A percentile compares a stretch with the other conserved stretches of the same genome.
These are phyloP conservation scores for Columba livia DNA, from an alignment of 2,113 vertebrate genomes.

Conservation along the genomic window DNA sequence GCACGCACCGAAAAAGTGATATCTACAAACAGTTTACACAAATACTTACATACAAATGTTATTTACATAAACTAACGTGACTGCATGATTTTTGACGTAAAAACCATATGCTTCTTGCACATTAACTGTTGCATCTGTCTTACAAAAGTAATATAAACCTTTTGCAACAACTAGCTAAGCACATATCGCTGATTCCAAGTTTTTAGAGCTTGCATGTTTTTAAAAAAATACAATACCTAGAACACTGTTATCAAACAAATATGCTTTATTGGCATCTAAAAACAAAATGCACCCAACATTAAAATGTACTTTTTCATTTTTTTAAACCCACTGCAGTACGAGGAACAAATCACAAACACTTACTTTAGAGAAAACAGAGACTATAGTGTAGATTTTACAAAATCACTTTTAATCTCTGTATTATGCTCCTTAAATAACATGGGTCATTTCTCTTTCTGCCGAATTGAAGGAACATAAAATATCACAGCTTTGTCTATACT, in stretches of 20 bases:
- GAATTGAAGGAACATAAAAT: constrained; percentile 76
- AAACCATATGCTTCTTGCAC: constrained; percentile 68
- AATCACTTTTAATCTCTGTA: constrained; percentile 82
- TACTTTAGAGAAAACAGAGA: constrained; percentile 94
- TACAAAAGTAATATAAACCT: constrained; percentile 70
- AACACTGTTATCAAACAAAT: constrained; percentile 96
- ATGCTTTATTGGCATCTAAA: constrained; percentile 99
- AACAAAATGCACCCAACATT: constrained; percentile 96
- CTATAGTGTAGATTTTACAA: constrained; percentile 86
- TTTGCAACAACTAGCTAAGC: constrained; percentile 70
- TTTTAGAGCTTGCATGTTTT: constrained; percentile 76
- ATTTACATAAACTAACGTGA: constrained; percentile 67
- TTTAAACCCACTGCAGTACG: constrained; percentile 88
- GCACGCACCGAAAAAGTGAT: constrained; percentile 66
- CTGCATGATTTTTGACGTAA: constrained; percentile 65
- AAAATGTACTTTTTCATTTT: constrained; percentile 82
- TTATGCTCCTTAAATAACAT: constrained; percentile 79
- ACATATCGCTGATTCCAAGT: constrained; percentile 68
- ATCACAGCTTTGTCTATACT: constrained; percentile 86
- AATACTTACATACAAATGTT: constrained; percentile 71
- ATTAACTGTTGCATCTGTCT: constrained; percentile 72
- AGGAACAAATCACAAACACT: constrained; percentile 98
- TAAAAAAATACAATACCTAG: constrained; percentile 96
- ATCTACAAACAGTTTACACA: constrained; percentile 72
- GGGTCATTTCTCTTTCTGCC: constrained; percentile 69